These are phyloP conservation scores for Pipa parva DNA, from an alignment of 2,113 vertebrate species.

Conservation along the genomic window DNA sequence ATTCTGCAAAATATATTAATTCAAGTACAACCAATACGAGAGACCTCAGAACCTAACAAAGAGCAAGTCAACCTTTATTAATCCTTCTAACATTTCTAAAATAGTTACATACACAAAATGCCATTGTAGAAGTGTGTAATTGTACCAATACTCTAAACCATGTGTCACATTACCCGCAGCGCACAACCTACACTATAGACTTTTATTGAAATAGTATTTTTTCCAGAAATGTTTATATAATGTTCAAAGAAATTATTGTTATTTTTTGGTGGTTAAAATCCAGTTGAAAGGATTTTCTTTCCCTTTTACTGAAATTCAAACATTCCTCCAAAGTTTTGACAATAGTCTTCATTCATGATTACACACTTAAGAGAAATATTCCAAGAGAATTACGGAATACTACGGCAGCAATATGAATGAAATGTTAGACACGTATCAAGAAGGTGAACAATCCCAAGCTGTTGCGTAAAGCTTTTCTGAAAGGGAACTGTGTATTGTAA, in stretches of 20 bases:
- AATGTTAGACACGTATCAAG: slow-evolving; percentile 64
- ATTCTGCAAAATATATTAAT: too few species aligned
- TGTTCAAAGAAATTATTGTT: slow-evolving; percentile 63
- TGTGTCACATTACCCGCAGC: slow-evolving; percentile 49
- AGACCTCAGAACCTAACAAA: background rate
- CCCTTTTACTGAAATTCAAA: slow-evolving; percentile 53
- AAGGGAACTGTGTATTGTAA: slow-evolving; percentile 57
- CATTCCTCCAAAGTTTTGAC: slow-evolving; percentile 64
- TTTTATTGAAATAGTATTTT: slow-evolving; percentile 60
- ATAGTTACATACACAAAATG: slow-evolving; percentile 19
- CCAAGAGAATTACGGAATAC: slow-evolving; percentile 63
- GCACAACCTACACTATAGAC: slow-evolving; percentile 51
- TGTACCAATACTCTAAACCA: slow-evolving; percentile 43
- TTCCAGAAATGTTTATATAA: slow-evolving; percentile 69
- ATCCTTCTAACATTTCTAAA: slow-evolving; percentile 2
- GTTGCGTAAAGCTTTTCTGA: slow-evolving; percentile 65
- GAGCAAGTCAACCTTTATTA: slow-evolving; percentile 32
- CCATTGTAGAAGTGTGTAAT: slow-evolving; percentile 38
- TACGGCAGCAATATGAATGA: slow-evolving; percentile 65
- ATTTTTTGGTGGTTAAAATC: slow-evolving; percentile 65
- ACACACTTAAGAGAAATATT: slow-evolving; percentile 57
- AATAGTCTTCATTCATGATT: slow-evolving; percentile 69
- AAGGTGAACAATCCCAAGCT: slow-evolving; percentile 64
- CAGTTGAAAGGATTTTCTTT: slow-evolving; percentile 64
- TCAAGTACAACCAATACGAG: background rate